Percentiles rank a stretch among this genome's conserved stretches.
Conservation (phyloP, 2,113 vertebrate species). For the Scomber scombrus region DNA sequence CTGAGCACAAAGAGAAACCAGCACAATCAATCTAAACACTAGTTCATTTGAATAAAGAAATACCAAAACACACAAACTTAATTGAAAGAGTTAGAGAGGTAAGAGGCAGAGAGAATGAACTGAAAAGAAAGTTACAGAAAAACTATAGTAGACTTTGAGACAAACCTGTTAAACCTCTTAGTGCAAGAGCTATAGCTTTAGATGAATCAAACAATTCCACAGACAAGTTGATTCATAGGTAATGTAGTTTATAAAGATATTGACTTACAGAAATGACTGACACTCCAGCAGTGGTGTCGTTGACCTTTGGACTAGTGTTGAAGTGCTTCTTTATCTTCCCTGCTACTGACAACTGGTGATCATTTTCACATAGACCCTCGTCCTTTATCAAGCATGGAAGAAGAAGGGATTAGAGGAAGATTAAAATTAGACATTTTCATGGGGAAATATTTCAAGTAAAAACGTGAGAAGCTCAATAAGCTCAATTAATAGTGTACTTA, state of each 20-base stretch:
- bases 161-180: not conserved
- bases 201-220: not conserved
- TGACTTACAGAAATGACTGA: conserved; percentile 97
- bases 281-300: conserved; percentile 93
- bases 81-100: conserved; percentile 2
- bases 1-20: conserved; percentile 95
- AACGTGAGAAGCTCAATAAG: not conserved
- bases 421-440: not conserved
- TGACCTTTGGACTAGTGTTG: conserved; percentile 92
- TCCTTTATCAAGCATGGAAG: conserved; percentile 84
- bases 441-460: not conserved
- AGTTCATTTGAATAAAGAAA: not conserved
- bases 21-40: conserved; percentile 63
- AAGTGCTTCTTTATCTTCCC: conserved; percentile 99
- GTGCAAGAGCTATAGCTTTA: not conserved
- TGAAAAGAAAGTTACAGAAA: not conserved
- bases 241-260: not conserved
- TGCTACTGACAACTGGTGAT: conserved; percentile 96
- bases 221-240: not conserved
- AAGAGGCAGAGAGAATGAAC: not conserved
- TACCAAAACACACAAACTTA: not conserved
- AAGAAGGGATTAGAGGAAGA: not conserved
- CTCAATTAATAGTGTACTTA: conserved; percentile 81
- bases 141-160: not conserved
- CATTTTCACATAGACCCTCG: conserved; percentile 94